Base-by-base conservation (phyloP, 1,140 invertebrate genomes). In the Trissolcus basalis region DNA sequence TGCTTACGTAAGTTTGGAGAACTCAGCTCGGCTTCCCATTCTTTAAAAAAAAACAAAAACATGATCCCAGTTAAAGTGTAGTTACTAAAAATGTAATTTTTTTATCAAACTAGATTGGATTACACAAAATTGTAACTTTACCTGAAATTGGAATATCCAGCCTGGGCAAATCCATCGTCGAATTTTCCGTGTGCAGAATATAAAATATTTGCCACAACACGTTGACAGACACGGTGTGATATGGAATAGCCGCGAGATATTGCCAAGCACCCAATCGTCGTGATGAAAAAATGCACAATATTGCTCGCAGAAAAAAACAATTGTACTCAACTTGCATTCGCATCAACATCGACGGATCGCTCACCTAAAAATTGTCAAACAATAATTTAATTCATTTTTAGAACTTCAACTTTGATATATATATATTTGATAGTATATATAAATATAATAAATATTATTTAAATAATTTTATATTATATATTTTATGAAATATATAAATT, bases 221-320 rank as follows among this genome's bases (percentile, higher is more conserved):
- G 50, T 87, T 86, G 0, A 89, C 84, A 4, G 94, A 92, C 15
- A 95, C 89, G 47, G 90, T 89, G 45, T 90, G 86, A 84, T 93
- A 96, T 11, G 95, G 94, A 78, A 96, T 89, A 39, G 92, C 91
- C 43, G 94, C 93, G 58, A 96, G 90, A 87, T 95, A 96, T 84
- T 96, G 95, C 93, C 94, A 95, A 4, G 93, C 93, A 7, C 93
- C 93, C 43, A 94, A 89, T 74, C 93, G 93, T 50, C 92, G 91
- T 0, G 93, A 92, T 0, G 90, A 90, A 80, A 94, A 93, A 54
- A 96, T 92, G 56, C 90, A 92, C 33, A 92, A 89, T 11, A 91
- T 92, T n/a, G 93, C 91, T 61, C 92, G 88, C 15, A 93, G 78
- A 50, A 96, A 92, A 49, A 95, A 91, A 16, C 91, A 90, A 83